Evolutionary conservation across 2,113 vertebrate genomes (phyloP).

Genomic region (Bambusicola thoracicus): DNA sequence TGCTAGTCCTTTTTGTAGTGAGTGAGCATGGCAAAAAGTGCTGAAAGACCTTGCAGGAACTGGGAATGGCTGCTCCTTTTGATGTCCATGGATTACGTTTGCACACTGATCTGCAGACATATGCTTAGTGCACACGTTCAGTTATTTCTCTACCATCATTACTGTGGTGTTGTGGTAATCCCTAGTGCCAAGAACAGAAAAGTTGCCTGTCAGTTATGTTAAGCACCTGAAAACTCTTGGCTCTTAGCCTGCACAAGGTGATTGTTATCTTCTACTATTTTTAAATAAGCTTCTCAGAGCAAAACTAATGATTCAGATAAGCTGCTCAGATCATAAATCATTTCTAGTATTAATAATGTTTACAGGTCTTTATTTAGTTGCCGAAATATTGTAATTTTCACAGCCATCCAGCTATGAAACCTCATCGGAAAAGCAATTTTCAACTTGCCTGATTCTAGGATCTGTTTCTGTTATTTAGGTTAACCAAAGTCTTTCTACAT

Average conservation of each 20-base stretch:
- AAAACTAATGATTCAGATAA: neutral
- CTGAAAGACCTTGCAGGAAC: neutral
- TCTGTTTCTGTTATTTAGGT: neutral
- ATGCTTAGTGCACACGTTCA: accelerated
- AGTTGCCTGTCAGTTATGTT: neutral
- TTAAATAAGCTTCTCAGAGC: slow-evolving; percentile 4
- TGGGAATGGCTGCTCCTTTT: neutral
- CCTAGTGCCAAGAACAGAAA: neutral
- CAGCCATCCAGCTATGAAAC: neutral
- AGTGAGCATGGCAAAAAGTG: neutral
- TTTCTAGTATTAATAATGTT: neutral
- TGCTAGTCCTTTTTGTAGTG: neutral
- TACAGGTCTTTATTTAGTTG: neutral
- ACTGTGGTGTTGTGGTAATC: neutral
- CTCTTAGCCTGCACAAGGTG: neutral
- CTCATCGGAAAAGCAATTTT: neutral
- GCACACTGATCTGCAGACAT: neutral
- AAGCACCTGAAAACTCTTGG: neutral
- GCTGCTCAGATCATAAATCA: neutral
- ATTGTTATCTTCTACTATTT: slow-evolving; percentile 5
- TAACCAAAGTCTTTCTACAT: neutral
- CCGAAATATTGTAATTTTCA: neutral
- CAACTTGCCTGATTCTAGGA: neutral
- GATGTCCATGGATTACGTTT: neutral
- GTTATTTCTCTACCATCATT: neutral